Base-by-base conservation (phyloP, 2,797 vertebrate genomes). In the Falco columbarius region DNA sequence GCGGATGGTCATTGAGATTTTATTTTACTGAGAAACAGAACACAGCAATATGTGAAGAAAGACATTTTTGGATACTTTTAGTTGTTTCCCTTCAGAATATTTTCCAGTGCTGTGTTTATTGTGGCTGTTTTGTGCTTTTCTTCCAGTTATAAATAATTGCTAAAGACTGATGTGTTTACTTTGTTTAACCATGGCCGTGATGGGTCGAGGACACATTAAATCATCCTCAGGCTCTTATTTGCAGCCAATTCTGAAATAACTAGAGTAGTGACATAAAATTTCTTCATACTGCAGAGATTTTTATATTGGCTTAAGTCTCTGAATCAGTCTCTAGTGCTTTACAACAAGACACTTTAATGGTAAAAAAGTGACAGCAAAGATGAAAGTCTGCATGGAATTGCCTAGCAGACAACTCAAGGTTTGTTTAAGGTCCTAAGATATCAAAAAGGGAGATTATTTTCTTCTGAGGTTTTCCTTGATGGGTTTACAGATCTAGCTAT, bases 161-260 rank as follows among this genome's bases (percentile, higher is more conserved):
- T 95, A 59, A 96, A 97, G 93, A 97, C 80, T 73, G 91, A 97
- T 97, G 95, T 97, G 97, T 97, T 97, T 97, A 97, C 90, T 97
- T 97, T 94, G 95, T 96, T 96, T 92, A 92, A 90, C 95, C 93
- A 77, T 76, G 95, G 91, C 95, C 42, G 1, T 95, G 95, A 91
- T 97, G 94, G 90, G 94, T 94, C n/a, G 93, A 96, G 95, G 94
- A 94, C 89, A 90, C 90, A 49, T 96, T 97, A 97, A 97, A 97
- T 97, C 96, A 97, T 97, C 89, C 87, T 89, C 82, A 68, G 83
- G 61, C 52, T 94, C 82, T 90, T 97, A 89, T 97, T 98, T 96
- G 86, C 66, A 95, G 96, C 93, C 88, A 81, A 58, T 91, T 95
- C 94, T 54, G 96, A 93, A 96, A 93, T 84, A 93, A 95, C 85